Base-by-base conservation (phyloP, 2,113 vertebrate genomes). In the Heterocephalus glaber region DNA sequence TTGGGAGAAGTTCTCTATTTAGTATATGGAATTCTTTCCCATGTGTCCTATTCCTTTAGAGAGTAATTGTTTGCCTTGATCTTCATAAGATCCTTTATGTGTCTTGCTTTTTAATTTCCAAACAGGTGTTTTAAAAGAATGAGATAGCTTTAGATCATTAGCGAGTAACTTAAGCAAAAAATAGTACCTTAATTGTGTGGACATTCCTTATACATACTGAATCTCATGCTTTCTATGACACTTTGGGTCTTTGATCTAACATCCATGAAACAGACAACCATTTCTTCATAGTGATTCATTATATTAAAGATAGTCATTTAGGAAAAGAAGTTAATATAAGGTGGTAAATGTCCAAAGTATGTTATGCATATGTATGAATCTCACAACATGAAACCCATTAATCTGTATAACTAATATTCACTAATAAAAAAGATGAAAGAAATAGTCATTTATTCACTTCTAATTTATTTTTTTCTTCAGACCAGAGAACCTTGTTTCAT, bases 241-340 rank as follows among this genome's bases (percentile, higher is more conserved):
- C n/a, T 72, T 88, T 72, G 33, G 14, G 54, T 52, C 60, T 68
- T 95, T 89, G 35, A 5, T 77, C 92, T 56, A 90, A 54, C 5
- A 63, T n/a, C 70, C 80, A 60, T 77, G 80, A 83, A 35, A 84
- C 83, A n/a, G 65, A 68, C 41, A 79, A 24, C 24, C 47, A 56
- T 77, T 30, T 77, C 28, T 77, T 77, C 13, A 30, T 77, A 28
- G 26, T 49, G 30, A 49, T 24, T 28, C 47, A 17, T 49, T 77
- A 30, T 86, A 68, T 56, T 96, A 76, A 91, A 89, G 22, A 58
- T 82, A 17, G 38, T 80, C 76, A 41, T 58, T 89, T 47, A 74
- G 47, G n/a, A 68, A 68, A 68, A 68, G 35, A n/a, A 68, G 35
- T n/a, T 68, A 68, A n/a, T n/a, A n/a, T 68, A 68, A 7, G 6